Conservation (phyloP, 35 echinoderm and acorn worm species). For the Strongylocentrotus purpuratus region DNA sequence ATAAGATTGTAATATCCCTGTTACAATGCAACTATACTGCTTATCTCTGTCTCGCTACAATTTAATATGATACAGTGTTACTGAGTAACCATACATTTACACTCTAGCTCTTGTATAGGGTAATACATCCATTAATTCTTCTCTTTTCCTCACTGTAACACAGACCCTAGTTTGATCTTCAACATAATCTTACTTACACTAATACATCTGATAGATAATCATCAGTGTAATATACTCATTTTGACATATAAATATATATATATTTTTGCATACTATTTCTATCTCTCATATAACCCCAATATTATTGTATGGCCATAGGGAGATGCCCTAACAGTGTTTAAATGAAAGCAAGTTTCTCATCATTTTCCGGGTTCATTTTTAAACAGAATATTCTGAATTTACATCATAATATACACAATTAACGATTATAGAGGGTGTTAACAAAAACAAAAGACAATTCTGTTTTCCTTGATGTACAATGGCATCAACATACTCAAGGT, state of each 20-base stretch:
- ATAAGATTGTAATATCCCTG: not conserved
- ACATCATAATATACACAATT: too few species aligned
- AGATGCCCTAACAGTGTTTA: too few species aligned
- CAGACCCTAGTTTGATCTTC: not conserved
- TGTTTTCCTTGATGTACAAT: too few species aligned
- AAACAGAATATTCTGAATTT: too few species aligned
- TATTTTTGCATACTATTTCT: conserved; percentile 27
- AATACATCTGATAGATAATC: not conserved
- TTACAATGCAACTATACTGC: not conserved
- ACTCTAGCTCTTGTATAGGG: not conserved
- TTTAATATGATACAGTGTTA: not conserved
- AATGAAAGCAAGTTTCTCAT: too few species aligned
- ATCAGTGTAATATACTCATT: conserved; percentile 25
- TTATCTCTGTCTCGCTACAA: not conserved
- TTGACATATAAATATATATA: conserved; percentile 22
- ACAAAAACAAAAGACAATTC: too few species aligned
- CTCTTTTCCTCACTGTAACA: not conserved
- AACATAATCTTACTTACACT: too few species aligned
- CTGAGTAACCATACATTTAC: not conserved
- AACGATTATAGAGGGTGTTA: too few species aligned
- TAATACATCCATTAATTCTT: not conserved
- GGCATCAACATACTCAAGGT: too few species aligned
- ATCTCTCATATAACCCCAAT: not conserved
- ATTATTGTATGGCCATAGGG: too few species aligned
- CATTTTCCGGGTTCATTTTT: too few species aligned